A percentile compares a stretch with the other conserved stretches of the same genome.
These are phyloP conservation scores for Platorchestia sp. DNA, from an alignment of 1,140 invertebrate genomes.

Conservation along the genomic window DNA sequence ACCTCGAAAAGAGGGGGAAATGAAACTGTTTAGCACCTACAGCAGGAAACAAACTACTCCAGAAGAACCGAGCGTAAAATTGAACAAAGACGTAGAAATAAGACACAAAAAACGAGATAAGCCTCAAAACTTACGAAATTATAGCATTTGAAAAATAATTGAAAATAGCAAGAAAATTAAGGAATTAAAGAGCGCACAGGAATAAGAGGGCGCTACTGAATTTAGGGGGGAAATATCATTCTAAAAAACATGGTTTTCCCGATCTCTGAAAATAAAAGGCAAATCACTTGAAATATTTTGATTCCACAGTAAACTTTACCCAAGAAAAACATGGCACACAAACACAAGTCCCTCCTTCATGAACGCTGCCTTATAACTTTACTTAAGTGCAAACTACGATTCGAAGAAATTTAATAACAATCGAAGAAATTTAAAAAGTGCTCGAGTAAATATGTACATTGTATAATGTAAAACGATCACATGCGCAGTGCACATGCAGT, in stretches of 20 bases:
- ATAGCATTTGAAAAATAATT: not conserved
- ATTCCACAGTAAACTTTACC: not conserved
- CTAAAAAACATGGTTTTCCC: not conserved
- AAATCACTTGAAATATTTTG: not conserved
- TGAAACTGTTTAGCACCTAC: not conserved
- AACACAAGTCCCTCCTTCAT: not conserved
- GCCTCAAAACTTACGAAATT: not conserved
- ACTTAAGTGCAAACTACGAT: not conserved
- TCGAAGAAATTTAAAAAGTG: not conserved
- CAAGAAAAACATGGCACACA: not conserved
- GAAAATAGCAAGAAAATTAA: not conserved
- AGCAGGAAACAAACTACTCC: not conserved
- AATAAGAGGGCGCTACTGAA: not conserved
- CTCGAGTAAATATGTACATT: not conserved
- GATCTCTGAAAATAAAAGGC: not conserved
- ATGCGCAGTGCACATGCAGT: constrained; percentile 5
- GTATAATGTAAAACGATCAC: not conserved
- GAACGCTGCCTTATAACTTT: not conserved
- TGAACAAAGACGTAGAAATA: not conserved
- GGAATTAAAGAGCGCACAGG: not conserved
- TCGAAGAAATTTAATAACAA: too few species aligned
- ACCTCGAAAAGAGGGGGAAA: not conserved
- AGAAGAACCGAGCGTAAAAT: not conserved
- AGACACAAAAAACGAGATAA: not conserved
- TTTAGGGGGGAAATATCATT: not conserved